phyloP scores from a whole-genome alignment of 2,113 vertebrate species.

The Chlamydotis undulata region DNA sequence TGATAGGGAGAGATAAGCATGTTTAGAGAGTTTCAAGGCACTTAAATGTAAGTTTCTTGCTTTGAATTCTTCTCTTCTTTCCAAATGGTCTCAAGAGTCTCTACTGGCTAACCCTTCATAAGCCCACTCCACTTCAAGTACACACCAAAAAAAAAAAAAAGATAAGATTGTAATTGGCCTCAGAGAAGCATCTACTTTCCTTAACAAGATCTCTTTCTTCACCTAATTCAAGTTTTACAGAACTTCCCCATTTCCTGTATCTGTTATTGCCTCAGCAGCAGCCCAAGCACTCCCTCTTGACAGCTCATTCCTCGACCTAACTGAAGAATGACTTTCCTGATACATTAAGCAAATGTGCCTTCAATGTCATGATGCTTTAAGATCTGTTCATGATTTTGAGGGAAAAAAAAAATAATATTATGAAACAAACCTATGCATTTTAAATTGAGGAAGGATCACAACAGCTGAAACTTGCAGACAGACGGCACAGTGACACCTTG shows the following conservation, averaged over 20 bases:
- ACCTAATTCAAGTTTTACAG: not conserved
- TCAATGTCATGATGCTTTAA: not conserved
- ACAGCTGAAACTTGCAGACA: not conserved
- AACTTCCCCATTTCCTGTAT: not conserved
- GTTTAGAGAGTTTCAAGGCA: constrained; percentile 38
- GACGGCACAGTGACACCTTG: not conserved
- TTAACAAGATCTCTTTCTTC: not conserved
- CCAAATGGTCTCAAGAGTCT: not conserved
- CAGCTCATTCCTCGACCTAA: not conserved
- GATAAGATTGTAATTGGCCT: constrained; percentile 5
- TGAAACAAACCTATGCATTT: not conserved
- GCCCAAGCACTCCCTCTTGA: not conserved
- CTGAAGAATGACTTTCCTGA: not conserved
- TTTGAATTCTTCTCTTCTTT: constrained; percentile 36
- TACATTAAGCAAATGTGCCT: not conserved
- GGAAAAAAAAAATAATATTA: not conserved
- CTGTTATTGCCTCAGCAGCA: not conserved
- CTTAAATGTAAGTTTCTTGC: constrained; percentile 27
- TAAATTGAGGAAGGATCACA: not conserved
- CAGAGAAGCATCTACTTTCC: not conserved
- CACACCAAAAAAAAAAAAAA: not conserved
- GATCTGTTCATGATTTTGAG: not conserved
- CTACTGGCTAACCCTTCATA: not conserved
- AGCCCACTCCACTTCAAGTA: not conserved
- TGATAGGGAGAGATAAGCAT: constrained; percentile 33